Evolutionary conservation across 2,113 vertebrate species (phyloP), one percentile per base, ranked within the genome.

Genomic region (Phaethornis superciliosus): DNA sequence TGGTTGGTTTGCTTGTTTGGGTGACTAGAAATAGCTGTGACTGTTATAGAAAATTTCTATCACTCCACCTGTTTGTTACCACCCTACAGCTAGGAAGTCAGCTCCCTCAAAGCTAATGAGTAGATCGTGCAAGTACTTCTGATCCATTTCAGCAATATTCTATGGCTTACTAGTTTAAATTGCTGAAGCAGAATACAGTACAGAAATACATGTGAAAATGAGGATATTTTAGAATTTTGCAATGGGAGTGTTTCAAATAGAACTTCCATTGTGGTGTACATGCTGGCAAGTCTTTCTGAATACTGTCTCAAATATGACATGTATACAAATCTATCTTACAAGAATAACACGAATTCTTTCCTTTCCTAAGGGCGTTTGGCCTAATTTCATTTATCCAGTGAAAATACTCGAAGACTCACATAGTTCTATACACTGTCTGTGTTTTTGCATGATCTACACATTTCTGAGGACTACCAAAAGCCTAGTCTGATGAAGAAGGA

Each of bases 391-490:
- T 84, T 86, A 10, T 67, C 8, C 1, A 6, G 21, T 51, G 32
- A 74, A 88, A 86, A 37, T 30, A 42, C 12, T 47, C 62, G 28
- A 70, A 81, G 17, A 16, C 5, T 7, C 15, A 58, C 27, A 35
- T 69, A 60, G 8, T 63, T 70, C 19, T 51, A 1, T 63, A 20
- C 0, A 51, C 11, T 70, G 5, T 13, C 20, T 3, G 1, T 4
- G 11, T 0, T 3, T 62, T 74, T 65, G 23, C 28, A 8, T 22
- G 1, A 37, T 16, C 12, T 77, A 19, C 2, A 0, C 83, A 59
- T 77, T 84, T 75, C 52, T 56, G 20, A 70, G 32, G 46, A 47
- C 72, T 88, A 89, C 4, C 13, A 92, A 96, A 95, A 93, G 64
- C 72, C 52, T 86, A 89, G 19, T 81, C 72, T 79, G 30, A 28